A percentile compares a stretch with the other conserved stretches of the same genome.
Evolutionary conservation across 2,888 invertebrate species (phyloP).

Genomic region (Frankliniella fusca): DNA sequence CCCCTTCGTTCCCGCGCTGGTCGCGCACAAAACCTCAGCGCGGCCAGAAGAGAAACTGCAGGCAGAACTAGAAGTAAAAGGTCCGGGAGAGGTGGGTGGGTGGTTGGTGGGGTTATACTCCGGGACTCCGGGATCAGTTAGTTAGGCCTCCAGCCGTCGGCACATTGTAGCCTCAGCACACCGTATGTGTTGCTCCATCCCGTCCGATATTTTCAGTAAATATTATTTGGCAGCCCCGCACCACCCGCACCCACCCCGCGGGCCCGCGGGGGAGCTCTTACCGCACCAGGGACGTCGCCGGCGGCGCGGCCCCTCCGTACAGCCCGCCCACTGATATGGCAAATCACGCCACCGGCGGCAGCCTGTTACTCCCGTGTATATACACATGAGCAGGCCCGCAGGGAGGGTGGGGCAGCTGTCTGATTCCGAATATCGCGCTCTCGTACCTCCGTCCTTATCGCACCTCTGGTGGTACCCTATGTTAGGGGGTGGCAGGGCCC

Average conservation of each 20-base stretch:
- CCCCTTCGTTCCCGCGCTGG: background rate
- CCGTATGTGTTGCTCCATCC: too few species aligned
- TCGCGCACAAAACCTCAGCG: background rate
- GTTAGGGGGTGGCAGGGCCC: too few species aligned
- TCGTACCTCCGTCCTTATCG: too few species aligned
- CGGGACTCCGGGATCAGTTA: too few species aligned
- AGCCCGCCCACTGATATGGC: background rate
- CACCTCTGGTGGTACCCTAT: background rate
- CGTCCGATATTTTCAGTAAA: too few species aligned
- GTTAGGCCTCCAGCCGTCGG: too few species aligned
- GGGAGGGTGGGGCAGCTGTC: too few species aligned
- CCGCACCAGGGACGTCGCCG: background rate
- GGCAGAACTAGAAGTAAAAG: background rate
- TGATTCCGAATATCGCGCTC: too few species aligned
- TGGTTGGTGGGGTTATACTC: background rate
- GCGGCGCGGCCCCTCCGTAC: background rate
- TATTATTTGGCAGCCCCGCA: too few species aligned
- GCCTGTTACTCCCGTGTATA: conserved; percentile 17
- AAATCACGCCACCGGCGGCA: background rate
- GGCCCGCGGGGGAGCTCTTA: background rate
- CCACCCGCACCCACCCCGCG: too few species aligned
- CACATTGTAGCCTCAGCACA: too few species aligned
- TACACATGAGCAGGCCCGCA: background rate
- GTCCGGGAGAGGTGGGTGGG: background rate
- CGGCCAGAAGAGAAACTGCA: background rate